Evolutionary conservation across 2,888 invertebrate species (phyloP), one percentile per base, ranked within the genome.

Genomic region (Sclerodermus sp.): DNA sequence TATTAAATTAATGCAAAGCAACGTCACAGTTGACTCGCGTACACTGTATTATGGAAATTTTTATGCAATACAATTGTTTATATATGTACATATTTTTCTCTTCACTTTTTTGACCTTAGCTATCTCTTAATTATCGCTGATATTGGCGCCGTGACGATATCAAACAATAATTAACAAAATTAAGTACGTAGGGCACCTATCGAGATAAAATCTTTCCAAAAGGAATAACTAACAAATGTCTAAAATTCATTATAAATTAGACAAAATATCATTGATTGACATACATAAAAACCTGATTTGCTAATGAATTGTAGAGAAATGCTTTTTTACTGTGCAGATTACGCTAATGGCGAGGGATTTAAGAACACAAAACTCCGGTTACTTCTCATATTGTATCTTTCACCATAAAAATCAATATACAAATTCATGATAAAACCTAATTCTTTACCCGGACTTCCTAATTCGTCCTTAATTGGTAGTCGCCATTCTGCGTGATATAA

Each of bases 401-500:
- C 4, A 23, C 23, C 23, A 23, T 23, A 23, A 23, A 23, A 23
- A 23, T 23, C 8, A 23, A 23, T 23, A 8, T 23, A 23, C 23
- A 23, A 23, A 23, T 23, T 23, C 8, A 3, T 23, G 23, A 23
- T 5, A 23, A 23, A 23, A 23, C 23, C 23, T 23, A 23, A 23
- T 3, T 23, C 8, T 23, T 8, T 23, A 8, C 8, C 23, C 23
- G 8, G 3, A 23, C 8, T 3, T 23, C 23, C 23, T 82, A 94
- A 80, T 93, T 93, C 62, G 95, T 98, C 79, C 98, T 86, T 60
- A 98, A 82, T 76, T 98, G 97, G 78, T 99, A 98, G 79, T 99
- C 98, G 45, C 98, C 98, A 78, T 98, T 98, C 78, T 98, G 97
- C 36, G 98, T 99, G 60, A 99, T 98, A 77, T 98, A 99, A n/a